Conservation (phyloP, 2,113 vertebrate species). For the Centrocercus urophasianus region DNA sequence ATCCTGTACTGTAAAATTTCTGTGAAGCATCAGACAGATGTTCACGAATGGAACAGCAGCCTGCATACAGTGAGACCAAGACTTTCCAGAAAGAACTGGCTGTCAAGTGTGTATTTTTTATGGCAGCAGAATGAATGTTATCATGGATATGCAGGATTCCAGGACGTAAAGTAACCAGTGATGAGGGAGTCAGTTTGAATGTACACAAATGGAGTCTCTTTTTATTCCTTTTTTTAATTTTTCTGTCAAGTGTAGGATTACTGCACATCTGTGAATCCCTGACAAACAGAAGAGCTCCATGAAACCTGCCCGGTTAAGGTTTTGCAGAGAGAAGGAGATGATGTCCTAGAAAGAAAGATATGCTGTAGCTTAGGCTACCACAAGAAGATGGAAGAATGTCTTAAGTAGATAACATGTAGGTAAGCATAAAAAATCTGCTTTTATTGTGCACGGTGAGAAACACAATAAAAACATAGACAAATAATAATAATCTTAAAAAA, state of each 20-base stretch:
- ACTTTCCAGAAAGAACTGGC: neutral
- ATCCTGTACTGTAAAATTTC: neutral
- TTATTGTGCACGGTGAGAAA: neutral
- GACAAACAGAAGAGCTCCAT: neutral
- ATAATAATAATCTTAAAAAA: neutral
- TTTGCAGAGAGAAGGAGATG: neutral
- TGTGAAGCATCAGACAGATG: constrained; percentile 10
- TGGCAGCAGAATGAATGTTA: neutral
- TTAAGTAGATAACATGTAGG: neutral
- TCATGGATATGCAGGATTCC: neutral
- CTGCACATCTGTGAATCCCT: neutral
- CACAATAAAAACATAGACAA: neutral
- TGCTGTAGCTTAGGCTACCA: neutral
- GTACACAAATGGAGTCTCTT: neutral
- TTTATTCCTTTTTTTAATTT: neutral
- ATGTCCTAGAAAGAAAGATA: neutral
- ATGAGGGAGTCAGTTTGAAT: neutral
- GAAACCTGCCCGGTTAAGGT: neutral
- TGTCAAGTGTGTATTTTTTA: neutral
- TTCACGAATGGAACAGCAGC: neutral
- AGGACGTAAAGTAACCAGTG: neutral
- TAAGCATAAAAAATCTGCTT: neutral
- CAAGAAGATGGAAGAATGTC: neutral
- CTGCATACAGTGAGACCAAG: neutral
- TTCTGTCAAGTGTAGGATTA: neutral